Conservation (phyloP, 1,140 invertebrate genomes). For the Sipha flava region DNA sequence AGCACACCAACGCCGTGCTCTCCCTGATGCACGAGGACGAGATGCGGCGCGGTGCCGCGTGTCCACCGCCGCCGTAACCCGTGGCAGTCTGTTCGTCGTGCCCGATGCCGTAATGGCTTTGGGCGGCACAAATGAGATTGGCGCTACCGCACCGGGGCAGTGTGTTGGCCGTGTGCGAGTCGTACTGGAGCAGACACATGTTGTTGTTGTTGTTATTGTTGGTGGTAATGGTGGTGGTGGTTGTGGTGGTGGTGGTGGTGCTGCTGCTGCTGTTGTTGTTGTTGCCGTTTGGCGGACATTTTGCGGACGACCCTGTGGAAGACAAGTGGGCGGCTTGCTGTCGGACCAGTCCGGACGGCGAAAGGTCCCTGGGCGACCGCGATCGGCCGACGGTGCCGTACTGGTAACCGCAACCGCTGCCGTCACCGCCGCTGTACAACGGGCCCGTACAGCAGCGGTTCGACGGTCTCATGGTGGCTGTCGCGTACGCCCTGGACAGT, state of each 20-base stretch:
- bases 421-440: background rate
- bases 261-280: background rate
- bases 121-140: background rate
- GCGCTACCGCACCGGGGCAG: slow-evolving; percentile 8
- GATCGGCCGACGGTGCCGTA: background rate
- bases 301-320: slow-evolving; percentile 16
- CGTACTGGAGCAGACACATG: slow-evolving; percentile 11
- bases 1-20: background rate
- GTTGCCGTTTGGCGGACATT: background rate
- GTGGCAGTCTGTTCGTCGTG: background rate
- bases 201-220: background rate
- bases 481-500: slow-evolving; percentile 15
- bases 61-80: background rate
- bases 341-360: slow-evolving; percentile 9
- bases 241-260: background rate
- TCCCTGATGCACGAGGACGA: slow-evolving; percentile 22
- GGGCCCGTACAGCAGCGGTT: slow-evolving; percentile 27
- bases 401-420: background rate
- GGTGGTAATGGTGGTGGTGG: too few species aligned
- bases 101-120: background rate
- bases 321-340: slow-evolving; percentile 2
- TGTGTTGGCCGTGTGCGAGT: background rate
- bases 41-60: background rate
- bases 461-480: slow-evolving; percentile 22
- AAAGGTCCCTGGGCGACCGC: slow-evolving; percentile 16